Evolutionary conservation across 2,888 invertebrate genomes (phyloP).

Genomic region (Hanleya hanleyi): DNA sequence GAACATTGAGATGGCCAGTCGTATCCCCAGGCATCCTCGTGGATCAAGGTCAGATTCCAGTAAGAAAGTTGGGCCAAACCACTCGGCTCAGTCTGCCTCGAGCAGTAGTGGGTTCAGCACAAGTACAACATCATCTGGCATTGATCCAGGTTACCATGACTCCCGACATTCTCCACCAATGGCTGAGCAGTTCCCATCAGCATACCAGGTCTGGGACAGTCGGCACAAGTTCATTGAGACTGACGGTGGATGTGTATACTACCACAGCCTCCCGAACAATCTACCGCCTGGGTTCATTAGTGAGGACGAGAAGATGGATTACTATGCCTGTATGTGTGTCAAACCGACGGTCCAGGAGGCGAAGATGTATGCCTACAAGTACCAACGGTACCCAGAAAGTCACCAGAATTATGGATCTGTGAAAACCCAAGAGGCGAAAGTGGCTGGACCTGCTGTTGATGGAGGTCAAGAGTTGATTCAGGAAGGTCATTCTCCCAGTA

Average conservation of each 20-base stretch:
- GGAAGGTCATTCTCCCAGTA: not conserved
- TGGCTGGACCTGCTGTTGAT: not conserved
- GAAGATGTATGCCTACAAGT: conserved; percentile 3
- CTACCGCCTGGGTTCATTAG: not conserved
- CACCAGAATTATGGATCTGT: not conserved
- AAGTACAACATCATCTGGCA: conserved; percentile 57
- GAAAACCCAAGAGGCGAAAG: not conserved
- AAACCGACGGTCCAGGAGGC: not conserved
- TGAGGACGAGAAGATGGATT: conserved; percentile 9
- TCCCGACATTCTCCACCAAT: conserved; percentile 11
- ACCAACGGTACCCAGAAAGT: not conserved
- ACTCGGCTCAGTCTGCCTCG: conserved; percentile 19
- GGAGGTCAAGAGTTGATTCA: not conserved
- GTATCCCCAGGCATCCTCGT: not conserved
- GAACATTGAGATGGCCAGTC: not conserved
- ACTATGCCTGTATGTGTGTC: conserved; percentile 5
- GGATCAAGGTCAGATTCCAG: not conserved
- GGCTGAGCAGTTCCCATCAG: not conserved
- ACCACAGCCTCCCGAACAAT: not conserved
- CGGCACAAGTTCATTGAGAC: not conserved
- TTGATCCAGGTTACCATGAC: conserved; percentile 54
- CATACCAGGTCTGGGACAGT: not conserved
- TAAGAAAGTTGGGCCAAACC: not conserved
- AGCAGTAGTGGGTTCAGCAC: conserved; percentile 58
- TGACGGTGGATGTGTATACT: conserved; percentile 4